Evolutionary conservation across 2,888 invertebrate species (phyloP).

Genomic region (Geophilus truncorum): DNA sequence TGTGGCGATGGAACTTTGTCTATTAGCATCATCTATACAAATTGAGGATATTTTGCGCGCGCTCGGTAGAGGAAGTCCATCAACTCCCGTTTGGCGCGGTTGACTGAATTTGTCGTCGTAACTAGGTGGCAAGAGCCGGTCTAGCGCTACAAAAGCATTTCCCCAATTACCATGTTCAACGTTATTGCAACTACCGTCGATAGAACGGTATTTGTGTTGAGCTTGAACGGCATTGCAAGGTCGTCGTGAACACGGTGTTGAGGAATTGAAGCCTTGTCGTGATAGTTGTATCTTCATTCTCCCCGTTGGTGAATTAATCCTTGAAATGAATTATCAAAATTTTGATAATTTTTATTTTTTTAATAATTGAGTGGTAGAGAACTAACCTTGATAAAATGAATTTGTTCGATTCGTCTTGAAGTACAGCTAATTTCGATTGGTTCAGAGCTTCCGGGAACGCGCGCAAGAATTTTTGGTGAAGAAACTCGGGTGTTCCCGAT

Average conservation of each 20-base stretch:
- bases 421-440: neutral
- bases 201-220: neutral
- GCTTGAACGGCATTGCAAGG: neutral
- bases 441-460: constrained; percentile 29
- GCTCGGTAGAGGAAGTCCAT: constrained; percentile 26
- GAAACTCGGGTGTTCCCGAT: constrained; percentile 22
- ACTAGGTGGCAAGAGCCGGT: neutral
- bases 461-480: constrained; percentile 20
- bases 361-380: neutral
- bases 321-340: neutral
- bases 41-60: neutral
- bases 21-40: constrained; percentile 11
- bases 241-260: neutral
- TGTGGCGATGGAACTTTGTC: constrained; percentile 28
- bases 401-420: constrained; percentile 32
- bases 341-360: neutral
- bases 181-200: constrained; percentile 31
- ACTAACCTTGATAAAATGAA: neutral
- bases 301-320: too few species aligned
- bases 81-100: constrained; percentile 22
- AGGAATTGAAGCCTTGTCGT: neutral
- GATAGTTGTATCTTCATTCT: neutral
- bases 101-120: constrained; percentile 9
- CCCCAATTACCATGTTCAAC: constrained; percentile 19
- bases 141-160: constrained; percentile 10